These are phyloP conservation scores for Cyprinodon tularosa DNA, from an alignment of 2,113 vertebrate genomes.

Conservation along the genomic window DNA sequence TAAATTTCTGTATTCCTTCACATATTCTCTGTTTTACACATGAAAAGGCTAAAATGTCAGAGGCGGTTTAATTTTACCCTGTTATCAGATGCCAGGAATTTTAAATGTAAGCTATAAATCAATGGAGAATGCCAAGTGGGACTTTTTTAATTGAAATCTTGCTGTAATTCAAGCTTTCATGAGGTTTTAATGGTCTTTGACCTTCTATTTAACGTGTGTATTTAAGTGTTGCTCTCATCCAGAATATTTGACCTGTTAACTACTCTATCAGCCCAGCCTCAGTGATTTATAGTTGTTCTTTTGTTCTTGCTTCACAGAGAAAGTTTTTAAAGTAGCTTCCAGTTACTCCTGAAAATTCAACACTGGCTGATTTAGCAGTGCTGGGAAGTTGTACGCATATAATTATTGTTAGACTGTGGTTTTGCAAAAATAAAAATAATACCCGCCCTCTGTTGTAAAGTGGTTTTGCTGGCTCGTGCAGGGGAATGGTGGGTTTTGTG, in stretches of 20 bases:
- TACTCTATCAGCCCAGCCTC: background rate
- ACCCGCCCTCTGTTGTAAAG: background rate
- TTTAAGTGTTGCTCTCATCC: constrained; percentile 9
- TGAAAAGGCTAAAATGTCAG: no score
- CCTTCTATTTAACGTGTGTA: background rate
- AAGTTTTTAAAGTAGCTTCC: constrained; percentile 2
- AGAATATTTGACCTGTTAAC: constrained; percentile 24
- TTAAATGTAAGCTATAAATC: constrained; percentile 13
- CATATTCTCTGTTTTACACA: no score
- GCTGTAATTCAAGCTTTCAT: background rate
- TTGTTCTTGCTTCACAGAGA: constrained; percentile 9
- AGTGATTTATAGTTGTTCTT: constrained; percentile 40
- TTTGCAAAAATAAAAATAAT: background rate
- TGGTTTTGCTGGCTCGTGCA: constrained; percentile 15
- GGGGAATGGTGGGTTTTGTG: constrained; percentile 48
- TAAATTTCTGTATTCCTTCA: no score
- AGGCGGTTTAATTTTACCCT: background rate
- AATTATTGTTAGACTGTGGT: background rate
- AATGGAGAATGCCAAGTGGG: background rate
- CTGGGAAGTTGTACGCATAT: background rate
- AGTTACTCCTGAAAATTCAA: background rate
- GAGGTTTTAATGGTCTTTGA: background rate
- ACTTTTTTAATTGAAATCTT: constrained; percentile 5
- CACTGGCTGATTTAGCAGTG: background rate
- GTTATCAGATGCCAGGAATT: background rate